phyloP scores from a whole-genome alignment of 2,888 invertebrate species.

The Autographa pulchrina region DNA sequence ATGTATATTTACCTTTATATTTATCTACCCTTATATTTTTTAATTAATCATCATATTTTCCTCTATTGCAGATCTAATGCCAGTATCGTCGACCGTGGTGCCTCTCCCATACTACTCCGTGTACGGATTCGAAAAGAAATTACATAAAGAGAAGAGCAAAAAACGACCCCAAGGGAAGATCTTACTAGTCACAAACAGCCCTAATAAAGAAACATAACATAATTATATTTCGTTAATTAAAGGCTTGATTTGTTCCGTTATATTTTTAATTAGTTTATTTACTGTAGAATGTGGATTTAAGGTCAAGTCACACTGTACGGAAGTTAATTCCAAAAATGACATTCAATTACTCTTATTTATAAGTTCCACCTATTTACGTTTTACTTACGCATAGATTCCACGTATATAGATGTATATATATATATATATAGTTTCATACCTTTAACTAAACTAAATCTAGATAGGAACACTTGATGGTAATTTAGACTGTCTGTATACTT shows the following conservation, averaged over 20 bases:
- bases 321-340: background rate
- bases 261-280: slow-evolving; percentile 16
- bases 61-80: slow-evolving; percentile 80
- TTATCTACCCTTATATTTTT: too few relatives aligned
- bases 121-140: slow-evolving; percentile 81
- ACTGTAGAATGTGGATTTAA: slow-evolving; percentile 7
- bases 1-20: too few relatives aligned
- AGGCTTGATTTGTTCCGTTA: slow-evolving; percentile 30
- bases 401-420: too few relatives aligned
- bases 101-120: slow-evolving; percentile 84
- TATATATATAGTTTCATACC: too few relatives aligned
- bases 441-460: too few relatives aligned
- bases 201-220: slow-evolving; percentile 70
- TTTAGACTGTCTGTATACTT: too few relatives aligned
- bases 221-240: slow-evolving; percentile 31
- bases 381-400: too few relatives aligned
- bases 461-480: too few relatives aligned
- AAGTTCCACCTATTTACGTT: too few relatives aligned
- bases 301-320: background rate
- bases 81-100: slow-evolving; percentile 84
- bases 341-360: too few relatives aligned
- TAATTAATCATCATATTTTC: slow-evolving; percentile 13
- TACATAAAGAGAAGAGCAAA: slow-evolving; percentile 80
- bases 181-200: slow-evolving; percentile 80
- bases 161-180: slow-evolving; percentile 81